Evolutionary conservation across 1,140 invertebrate species (phyloP), one percentile per base, ranked within the genome.

Genomic region (Streblospio benedicti): DNA sequence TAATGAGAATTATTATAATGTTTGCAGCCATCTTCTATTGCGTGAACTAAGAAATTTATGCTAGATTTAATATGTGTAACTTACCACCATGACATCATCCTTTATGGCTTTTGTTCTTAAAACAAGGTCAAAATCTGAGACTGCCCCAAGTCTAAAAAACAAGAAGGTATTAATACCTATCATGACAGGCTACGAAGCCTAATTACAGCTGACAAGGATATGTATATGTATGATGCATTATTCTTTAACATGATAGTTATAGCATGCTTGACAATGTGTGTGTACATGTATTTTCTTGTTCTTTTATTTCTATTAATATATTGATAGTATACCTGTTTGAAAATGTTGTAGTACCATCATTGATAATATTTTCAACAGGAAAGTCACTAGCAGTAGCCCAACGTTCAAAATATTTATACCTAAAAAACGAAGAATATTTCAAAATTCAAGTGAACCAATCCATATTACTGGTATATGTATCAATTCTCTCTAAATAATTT

Each of bases 371-470:
- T 30, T 64, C 67, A 18, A 69, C 57, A 32, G 71, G 71, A 54
- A 72, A 72, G 38, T 68, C 71, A 9, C 68, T 65, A 18, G 70
- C 70, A 50, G 65, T 73, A 16, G 71, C 71, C 71, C 71, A 73
- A 16, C 71, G 52, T 53, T 73, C 71, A 66, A 70, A 73, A 57
- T 73, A 64, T 55, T 73, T 73, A 63, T 70, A 72, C 54, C 66
- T 67, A 33, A 45, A 63, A 25, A 20, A 47, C 2, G 2, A 20
- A 62, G 12, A 59, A 31, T 44, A 44, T 14, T 41, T 27, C 3
- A 33, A 6, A 28, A 9, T 57, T 31, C 33, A n/a, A 4, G 2
- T 4, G 25, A 5, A 33, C 16, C 61, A 27, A 23, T 51, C 61
- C 27, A 32, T 31, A 14, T 49, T 14, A 49, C 6, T 25, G 16